These are phyloP conservation scores for Agelas oroides DNA, from an alignment of 37 sponge, comb jelly and placozoan genomes.

Conservation along the genomic window DNA sequence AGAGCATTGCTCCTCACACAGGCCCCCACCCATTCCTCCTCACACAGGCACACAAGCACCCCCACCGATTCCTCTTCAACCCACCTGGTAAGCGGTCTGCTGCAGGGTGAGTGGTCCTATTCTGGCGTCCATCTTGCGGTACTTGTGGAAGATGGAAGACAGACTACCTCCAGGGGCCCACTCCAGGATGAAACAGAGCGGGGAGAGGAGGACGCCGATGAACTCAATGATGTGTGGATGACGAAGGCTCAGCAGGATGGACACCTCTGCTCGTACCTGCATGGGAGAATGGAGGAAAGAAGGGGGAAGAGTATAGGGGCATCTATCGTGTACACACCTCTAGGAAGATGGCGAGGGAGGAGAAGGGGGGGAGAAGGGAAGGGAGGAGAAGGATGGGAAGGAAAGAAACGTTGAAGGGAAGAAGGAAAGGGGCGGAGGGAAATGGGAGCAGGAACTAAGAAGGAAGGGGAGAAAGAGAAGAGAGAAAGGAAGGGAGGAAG, in stretches of 20 bases:
- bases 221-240: conserved; percentile 84
- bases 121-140: conserved; percentile 62
- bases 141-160: conserved; percentile 58
- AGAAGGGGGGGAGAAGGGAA: background rate
- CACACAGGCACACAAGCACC: no score
- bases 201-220: conserved; percentile 76
- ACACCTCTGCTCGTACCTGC: conserved; percentile 78
- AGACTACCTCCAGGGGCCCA: conserved; percentile 87
- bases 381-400: background rate
- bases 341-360: background rate
- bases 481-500: no score
- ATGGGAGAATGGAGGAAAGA: no score
- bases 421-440: no score
- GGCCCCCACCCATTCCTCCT: no score
- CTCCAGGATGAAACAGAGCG: conserved; percentile 87
- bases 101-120: conserved; percentile 73
- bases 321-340: conserved; percentile 40
- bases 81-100: conserved; percentile 71
- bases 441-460: no score
- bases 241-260: conserved; percentile 67
- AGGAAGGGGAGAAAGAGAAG: no score
- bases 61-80: background rate
- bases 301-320: background rate
- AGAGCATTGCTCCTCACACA: background rate
- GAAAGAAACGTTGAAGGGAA: no score